These are phyloP conservation scores for Alces alces DNA, from an alignment of 2,113 vertebrate genomes.

Conservation along the genomic window DNA sequence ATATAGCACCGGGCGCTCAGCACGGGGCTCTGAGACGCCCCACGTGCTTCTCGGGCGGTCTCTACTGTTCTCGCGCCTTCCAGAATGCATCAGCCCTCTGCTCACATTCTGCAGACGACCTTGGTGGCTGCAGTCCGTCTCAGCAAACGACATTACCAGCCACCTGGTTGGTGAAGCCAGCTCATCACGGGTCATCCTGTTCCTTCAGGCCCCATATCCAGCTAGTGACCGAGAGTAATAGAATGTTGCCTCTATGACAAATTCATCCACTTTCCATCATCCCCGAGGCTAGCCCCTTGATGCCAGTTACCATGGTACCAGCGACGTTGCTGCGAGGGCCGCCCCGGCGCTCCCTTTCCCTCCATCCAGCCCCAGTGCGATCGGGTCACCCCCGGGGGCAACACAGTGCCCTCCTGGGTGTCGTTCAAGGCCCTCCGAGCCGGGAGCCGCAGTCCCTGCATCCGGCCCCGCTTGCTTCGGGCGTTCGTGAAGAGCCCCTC, in stretches of 20 bases:
- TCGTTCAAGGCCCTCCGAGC: not conserved
- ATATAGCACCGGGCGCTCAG: fast-evolving
- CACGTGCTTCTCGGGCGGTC: not conserved
- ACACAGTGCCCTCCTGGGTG: not conserved
- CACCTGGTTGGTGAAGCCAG: not conserved
- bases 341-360: not conserved
- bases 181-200: not conserved
- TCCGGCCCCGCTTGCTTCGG: not conserved
- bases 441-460: fast-evolving
- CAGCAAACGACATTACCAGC: not conserved
- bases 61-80: not conserved
- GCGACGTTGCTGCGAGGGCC: not conserved
- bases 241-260: not conserved
- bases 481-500: not conserved
- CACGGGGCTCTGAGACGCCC: not conserved
- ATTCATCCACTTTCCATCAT: not conserved
- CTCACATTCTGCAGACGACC: not conserved
- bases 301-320: too few relatives aligned
- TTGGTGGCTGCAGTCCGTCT: not conserved
- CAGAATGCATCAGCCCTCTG: not conserved
- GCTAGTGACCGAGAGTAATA: not conserved
- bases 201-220: not conserved
- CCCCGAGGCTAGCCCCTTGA: not conserved
- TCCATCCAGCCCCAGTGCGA: not conserved
- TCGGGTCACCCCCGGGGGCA: fast-evolving